phyloP scores from a whole-genome alignment of 2,888 invertebrate genomes.

The Cantharis flavilabris region DNA sequence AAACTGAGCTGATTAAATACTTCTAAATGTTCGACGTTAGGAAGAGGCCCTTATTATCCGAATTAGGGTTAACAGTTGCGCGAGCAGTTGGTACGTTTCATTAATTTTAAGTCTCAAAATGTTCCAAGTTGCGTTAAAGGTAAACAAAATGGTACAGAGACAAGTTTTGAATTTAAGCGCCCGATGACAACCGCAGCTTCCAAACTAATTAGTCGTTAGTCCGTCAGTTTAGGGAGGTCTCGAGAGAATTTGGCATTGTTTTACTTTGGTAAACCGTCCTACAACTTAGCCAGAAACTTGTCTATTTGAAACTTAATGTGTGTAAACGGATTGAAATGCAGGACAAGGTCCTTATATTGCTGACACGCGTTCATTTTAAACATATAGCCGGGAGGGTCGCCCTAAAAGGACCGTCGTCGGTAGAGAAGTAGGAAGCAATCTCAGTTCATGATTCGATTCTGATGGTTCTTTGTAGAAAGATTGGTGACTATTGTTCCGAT shows the following conservation, averaged over 20 bases:
- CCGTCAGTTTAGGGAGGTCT: conserved; percentile 35
- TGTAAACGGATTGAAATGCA: conserved; percentile 28
- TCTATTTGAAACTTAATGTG: conserved; percentile 23
- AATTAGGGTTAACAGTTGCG: conserved; percentile 12
- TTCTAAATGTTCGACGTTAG: background rate
- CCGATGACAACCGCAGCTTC: conserved; percentile 37
- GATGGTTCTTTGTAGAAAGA: conserved; percentile 43
- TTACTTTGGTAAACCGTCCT: conserved; percentile 23
- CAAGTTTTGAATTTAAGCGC: conserved; percentile 33
- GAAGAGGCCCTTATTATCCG: background rate
- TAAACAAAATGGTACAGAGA: conserved; percentile 33
- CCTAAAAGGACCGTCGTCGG: background rate
- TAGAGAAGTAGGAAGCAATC: conserved; percentile 18
- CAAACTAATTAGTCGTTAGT: conserved; percentile 39
- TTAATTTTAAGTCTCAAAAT: conserved; percentile 27
- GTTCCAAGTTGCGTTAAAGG: conserved; percentile 32
- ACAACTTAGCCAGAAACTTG: conserved; percentile 23
- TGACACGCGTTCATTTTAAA: conserved; percentile 18
- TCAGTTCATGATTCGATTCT: conserved; percentile 41
- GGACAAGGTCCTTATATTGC: conserved; percentile 20
- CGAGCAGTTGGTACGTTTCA: conserved; percentile 16
- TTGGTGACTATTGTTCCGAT: conserved; percentile 41
- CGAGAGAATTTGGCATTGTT: conserved; percentile 27
- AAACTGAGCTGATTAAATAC: background rate
- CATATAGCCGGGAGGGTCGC: conserved; percentile 5